Evolutionary conservation across 2,113 vertebrate genomes (phyloP), one percentile per base, ranked within the genome.

Genomic region (Xerus inauris): DNA sequence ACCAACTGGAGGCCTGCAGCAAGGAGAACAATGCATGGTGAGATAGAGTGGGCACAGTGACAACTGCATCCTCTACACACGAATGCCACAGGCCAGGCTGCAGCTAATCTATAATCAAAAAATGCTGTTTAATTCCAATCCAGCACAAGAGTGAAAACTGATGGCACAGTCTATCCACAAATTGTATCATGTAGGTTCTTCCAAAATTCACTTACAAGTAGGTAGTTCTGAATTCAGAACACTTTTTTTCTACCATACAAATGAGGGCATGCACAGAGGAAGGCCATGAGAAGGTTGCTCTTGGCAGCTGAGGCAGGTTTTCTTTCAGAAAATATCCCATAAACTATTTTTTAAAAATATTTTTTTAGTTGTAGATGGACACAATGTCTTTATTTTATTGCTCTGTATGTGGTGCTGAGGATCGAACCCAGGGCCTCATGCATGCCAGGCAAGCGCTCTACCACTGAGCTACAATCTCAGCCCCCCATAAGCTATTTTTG

Each of bases 1-100:
- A 98, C 98, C 96, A 99, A 54, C 97, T 99, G 99, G 93, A 99
- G 98, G 47, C 99, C 99, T 98, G 94, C 8, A 42, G 65, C 22
- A 81, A 4, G n/a, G 47, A 89, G 42, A 93, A 80, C 0, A 73
- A 71, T 57, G 42, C 28, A 8, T 1, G 13, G 47, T 24, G 40
- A 94, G 40, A 75, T 12, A 80, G 59, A 65, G 64, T 14, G 28
- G 12, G 22, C 7, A 38, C 5, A 11, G 45, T 32, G 59, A 64
- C 22, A 76, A 49, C n/a, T 32, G 5, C 1, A 7, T 11, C 38
- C 16, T 40, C 62, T 20, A 20, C 8, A 13, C 17, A 47, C 3
- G 4, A 24, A 28, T 59, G 28, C 82, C 45, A 45, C 8, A 75
- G 65, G 38, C 42, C 71, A 65, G 73, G 45, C 76, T 93, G 24